Conservation (phyloP, 2,888 invertebrate species). For the Saturnia pavonia region DNA sequence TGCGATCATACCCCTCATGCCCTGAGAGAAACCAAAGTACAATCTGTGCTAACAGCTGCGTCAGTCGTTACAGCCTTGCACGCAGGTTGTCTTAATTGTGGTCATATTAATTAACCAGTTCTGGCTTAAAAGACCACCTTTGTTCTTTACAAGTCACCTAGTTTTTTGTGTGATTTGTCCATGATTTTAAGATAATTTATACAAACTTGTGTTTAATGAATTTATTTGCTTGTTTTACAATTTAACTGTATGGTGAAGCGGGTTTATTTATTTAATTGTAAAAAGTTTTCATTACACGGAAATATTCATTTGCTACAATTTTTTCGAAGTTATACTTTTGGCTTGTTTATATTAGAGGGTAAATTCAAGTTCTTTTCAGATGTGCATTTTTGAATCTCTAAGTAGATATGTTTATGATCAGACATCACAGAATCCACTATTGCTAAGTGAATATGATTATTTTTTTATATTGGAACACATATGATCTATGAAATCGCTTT, state of each 20-base stretch:
- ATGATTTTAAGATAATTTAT: conserved; percentile 5
- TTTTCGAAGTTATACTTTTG: not conserved
- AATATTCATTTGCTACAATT: not conserved
- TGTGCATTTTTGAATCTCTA: too few relatives aligned
- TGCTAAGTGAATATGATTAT: too few relatives aligned
- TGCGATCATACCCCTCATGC: not conserved
- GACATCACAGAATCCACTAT: too few relatives aligned
- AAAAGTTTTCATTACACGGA: not conserved
- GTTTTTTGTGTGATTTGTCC: conserved; percentile 24
- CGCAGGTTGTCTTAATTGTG: conserved; percentile 68
- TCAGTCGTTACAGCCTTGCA: conserved; percentile 36
- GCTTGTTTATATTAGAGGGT: too few relatives aligned
- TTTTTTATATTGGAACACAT: too few relatives aligned
- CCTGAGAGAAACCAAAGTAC: not conserved
- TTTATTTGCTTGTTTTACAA: not conserved
- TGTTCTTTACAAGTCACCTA: conserved; percentile 32
- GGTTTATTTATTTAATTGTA: not conserved
- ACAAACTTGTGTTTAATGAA: not conserved
- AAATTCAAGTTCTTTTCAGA: too few relatives aligned
- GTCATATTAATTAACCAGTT: conserved; percentile 54
- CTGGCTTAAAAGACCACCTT: conserved; percentile 42
- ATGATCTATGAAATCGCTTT: too few relatives aligned
- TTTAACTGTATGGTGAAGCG: not conserved
- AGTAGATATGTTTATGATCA: too few relatives aligned
- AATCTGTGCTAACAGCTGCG: not conserved